Evolutionary conservation across 2,113 vertebrate genomes (phyloP).

Genomic region (Ifrita kowaldi): DNA sequence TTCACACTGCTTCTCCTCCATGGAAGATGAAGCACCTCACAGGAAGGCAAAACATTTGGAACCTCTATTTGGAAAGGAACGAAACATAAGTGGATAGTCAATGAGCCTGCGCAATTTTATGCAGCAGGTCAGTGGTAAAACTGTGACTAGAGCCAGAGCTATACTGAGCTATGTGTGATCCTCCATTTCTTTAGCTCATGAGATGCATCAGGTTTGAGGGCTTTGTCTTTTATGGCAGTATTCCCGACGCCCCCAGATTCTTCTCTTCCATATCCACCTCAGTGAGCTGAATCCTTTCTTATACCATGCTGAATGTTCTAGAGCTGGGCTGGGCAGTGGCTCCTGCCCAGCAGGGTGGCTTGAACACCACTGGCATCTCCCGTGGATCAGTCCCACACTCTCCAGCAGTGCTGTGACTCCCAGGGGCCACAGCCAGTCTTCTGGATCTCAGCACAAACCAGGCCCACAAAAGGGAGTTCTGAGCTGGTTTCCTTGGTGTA

Average conservation of each 20-base stretch:
- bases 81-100: background rate
- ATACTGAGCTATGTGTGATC: background rate
- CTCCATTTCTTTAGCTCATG: background rate
- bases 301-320: rapidly evolving
- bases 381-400: background rate
- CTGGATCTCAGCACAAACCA: background rate
- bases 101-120: background rate
- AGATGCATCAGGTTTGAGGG: background rate
- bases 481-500: background rate
- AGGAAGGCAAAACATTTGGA: background rate
- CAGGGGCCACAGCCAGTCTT: rapidly evolving
- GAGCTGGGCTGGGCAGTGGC: background rate
- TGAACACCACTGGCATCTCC: rapidly evolving
- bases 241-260: rapidly evolving
- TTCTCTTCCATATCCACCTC: background rate
- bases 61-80: background rate
- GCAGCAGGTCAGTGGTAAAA: background rate
- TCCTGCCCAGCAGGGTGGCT: too few species aligned
- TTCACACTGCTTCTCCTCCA: background rate
- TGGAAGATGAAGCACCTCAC: background rate
- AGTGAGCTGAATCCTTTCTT: background rate
- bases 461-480: rapidly evolving
- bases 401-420: background rate
- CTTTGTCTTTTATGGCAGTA: background rate
- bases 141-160: background rate